phyloP scores from a whole-genome alignment of 2,113 vertebrate genomes.

The Phainopepla nitens region DNA sequence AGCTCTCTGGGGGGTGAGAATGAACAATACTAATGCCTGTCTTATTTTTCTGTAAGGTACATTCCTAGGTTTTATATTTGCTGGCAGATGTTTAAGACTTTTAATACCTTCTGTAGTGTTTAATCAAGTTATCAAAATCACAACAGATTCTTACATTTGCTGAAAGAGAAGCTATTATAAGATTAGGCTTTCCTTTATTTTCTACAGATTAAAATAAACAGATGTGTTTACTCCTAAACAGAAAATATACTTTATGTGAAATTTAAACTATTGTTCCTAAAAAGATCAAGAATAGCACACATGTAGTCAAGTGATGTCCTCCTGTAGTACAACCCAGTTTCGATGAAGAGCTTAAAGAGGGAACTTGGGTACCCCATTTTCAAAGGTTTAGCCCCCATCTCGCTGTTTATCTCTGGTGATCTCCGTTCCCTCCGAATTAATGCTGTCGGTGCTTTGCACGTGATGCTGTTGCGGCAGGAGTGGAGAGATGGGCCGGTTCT shows the following conservation, averaged over 20 bases:
- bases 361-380: background rate
- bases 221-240: background rate
- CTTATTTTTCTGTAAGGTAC: background rate
- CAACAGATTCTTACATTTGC: background rate
- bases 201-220: background rate
- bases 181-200: background rate
- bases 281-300: background rate
- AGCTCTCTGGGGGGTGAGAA: background rate
- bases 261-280: background rate
- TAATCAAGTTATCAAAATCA: background rate
- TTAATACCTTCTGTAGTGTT: background rate
- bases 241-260: background rate
- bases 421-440: background rate
- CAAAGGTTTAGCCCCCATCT: background rate
- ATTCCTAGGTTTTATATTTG: background rate
- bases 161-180: background rate
- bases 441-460: background rate
- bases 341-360: background rate
- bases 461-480: accelerated
- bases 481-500: background rate
- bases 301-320: background rate
- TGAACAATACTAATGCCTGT: background rate
- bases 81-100: background rate
- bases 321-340: background rate
- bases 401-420: background rate